phyloP scores from a whole-genome alignment of 2,113 vertebrate species.

The Corydoras sp. region DNA sequence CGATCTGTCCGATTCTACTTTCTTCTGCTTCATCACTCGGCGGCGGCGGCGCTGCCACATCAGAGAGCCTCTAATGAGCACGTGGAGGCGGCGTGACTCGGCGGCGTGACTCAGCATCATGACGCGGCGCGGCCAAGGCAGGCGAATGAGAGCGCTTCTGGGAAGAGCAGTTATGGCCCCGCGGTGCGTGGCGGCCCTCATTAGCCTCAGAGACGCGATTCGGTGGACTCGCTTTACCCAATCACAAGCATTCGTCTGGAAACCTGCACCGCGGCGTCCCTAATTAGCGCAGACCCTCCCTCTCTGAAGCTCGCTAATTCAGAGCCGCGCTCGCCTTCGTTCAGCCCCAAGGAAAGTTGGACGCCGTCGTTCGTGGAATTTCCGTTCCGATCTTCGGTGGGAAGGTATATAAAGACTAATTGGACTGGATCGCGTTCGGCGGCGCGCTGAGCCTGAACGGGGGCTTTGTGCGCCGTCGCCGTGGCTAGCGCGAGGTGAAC shows the following conservation, averaged over 20 bases:
- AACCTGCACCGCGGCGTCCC: not conserved
- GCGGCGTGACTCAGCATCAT: not conserved
- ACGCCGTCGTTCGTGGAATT: constrained; percentile 57
- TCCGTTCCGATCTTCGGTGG: constrained; percentile 50
- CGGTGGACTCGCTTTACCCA: not conserved
- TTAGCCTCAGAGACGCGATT: not conserved
- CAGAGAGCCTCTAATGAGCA: constrained; percentile 1
- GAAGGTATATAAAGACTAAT: constrained; percentile 63
- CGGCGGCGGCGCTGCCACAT: not conserved
- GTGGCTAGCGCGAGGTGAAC: constrained; percentile 57
- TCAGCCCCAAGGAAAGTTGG: constrained; percentile 59
- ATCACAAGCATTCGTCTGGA: not conserved
- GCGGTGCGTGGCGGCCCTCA: not conserved
- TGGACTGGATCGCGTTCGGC: constrained; percentile 55
- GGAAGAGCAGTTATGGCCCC: not conserved
- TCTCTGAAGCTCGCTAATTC: not conserved
- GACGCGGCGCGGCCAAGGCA: not conserved
- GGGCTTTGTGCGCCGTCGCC: constrained; percentile 62
- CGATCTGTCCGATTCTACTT: constrained; percentile 13
- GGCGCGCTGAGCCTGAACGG: constrained; percentile 52
- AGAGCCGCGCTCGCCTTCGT: constrained; percentile 37
- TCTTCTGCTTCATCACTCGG: constrained; percentile 6
- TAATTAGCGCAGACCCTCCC: not conserved
- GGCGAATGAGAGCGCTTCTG: not conserved
- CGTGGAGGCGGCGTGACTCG: constrained; percentile 6